Evolutionary conservation across 2,797 vertebrate species (phyloP).

Genomic region (Zenarchopterus dispar): DNA sequence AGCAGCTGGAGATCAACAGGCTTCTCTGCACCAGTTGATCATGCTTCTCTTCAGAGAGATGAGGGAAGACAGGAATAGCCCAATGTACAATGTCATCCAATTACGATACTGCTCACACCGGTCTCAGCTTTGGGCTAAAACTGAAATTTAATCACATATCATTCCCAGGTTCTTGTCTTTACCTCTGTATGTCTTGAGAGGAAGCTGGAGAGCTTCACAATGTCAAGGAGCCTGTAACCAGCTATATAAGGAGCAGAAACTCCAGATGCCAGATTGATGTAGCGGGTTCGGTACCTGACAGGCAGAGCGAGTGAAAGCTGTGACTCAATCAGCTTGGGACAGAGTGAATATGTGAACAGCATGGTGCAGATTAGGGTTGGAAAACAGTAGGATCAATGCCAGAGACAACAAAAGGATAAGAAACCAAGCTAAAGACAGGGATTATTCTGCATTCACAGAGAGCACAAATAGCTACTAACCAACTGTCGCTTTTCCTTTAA

Average conservation of each 20-base stretch:
- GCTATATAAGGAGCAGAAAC: constrained; percentile 9
- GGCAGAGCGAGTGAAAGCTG: constrained; percentile 21
- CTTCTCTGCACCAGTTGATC: constrained; percentile 25
- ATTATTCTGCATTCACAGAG: constrained; percentile 64
- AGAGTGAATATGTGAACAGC: constrained; percentile 59
- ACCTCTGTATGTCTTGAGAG: constrained; percentile 12
- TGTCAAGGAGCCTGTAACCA: constrained; percentile 22
- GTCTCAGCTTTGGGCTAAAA: constrained; percentile 25
- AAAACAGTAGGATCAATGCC: constrained; percentile 56
- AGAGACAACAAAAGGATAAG: constrained; percentile 59
- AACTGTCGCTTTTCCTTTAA: constrained; percentile 71
- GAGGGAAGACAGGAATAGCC: constrained; percentile 33
- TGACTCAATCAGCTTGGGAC: constrained; percentile 51
- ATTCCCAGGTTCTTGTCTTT: constrained; percentile 33
- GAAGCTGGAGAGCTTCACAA: constrained; percentile 12
- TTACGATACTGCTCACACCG: constrained; percentile 35
- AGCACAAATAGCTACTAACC: constrained; percentile 68
- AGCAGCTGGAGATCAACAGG: constrained; percentile 55
- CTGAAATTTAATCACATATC: constrained; percentile 49
- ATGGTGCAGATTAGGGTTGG: constrained; percentile 68
- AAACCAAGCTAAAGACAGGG: constrained; percentile 65
- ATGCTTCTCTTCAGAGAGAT: constrained; percentile 34
- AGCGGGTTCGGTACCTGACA: constrained; percentile 26
- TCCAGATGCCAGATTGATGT: constrained; percentile 8
- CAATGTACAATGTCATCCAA: constrained; percentile 29